Evolutionary conservation across 2,113 vertebrate species (phyloP).

Genomic region (Gavia stellata): DNA sequence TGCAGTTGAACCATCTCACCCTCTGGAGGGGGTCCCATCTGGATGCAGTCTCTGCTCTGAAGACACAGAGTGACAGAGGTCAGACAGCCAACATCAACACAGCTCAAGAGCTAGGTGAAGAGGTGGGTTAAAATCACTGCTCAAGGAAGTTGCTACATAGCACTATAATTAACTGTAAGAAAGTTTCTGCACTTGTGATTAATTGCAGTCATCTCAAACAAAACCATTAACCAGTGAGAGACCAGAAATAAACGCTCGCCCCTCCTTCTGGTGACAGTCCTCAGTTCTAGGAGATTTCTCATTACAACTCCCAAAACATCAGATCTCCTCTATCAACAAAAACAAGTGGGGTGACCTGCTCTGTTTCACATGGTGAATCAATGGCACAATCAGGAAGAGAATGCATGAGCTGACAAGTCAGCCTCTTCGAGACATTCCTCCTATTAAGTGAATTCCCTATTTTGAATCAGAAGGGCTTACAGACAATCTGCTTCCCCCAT

Average conservation of each 20-base stretch:
- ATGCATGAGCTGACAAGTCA: not conserved
- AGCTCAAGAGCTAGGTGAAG: not conserved
- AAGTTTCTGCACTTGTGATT: not conserved
- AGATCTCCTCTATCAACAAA: not conserved
- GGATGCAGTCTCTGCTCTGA: constrained; percentile 91
- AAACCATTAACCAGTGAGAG: not conserved
- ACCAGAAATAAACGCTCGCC: not conserved
- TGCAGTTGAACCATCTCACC: constrained; percentile 85
- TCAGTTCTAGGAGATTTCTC: not conserved
- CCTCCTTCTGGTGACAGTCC: not conserved
- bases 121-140: not conserved
- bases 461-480: not conserved
- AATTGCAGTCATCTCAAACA: not conserved
- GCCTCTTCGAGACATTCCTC: not conserved
- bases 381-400: not conserved
- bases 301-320: not conserved
- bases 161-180: fast-evolving
- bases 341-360: not conserved
- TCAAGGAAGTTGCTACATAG: fast-evolving
- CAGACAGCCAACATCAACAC: not conserved
- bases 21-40: constrained; percentile 77
- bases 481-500: not conserved
- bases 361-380: not conserved
- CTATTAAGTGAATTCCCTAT: not conserved
- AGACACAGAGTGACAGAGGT: not conserved